Evolutionary conservation across 2,113 vertebrate species (phyloP), one percentile per base, ranked within the genome.

Genomic region (Pterocles burchelli): DNA sequence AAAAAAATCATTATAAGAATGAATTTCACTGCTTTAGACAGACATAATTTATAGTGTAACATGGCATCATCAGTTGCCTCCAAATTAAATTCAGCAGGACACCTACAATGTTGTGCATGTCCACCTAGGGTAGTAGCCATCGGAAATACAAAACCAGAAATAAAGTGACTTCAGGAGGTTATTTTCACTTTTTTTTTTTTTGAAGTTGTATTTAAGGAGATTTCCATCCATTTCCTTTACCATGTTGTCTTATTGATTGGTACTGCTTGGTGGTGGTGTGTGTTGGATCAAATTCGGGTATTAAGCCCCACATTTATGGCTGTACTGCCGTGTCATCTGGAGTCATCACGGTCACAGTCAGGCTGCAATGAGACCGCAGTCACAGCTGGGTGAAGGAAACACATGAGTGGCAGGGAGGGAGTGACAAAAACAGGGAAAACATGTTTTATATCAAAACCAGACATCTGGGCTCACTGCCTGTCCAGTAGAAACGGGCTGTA

Each of bases 371-470:
- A 72, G 66, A 17, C 86, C 6, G 9, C 28, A 86, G 72, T 57
- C 77, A 85, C 65, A 62, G 61, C 49, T 0, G 41, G 61, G 22
- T 79, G 78, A 95, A 63, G 8, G 4, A 15, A 91, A 29, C 70
- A 49, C 29, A 24, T 55, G 7, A 82, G 22, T 5, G 41, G 24
- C 41, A 87, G 38, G 26, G 34, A 93, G 18, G n/a, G 62, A 93
- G 65, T 1, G 38, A 78, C 59, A 92, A 85, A 94, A 94, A 71
- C 6, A 81, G 62, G 54, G 83, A 80, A 95, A 90, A 86, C 52
- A 81, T 92, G 76, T 65, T 95, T 94, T 90, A 45, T 78, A 87
- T 81, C 86, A 94, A 95, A 94, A 34, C 24, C 58, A 95, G 58
- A 38, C 59, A 61, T 82, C 76, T 88, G 88, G 90, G 83, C 85